Evolutionary conservation across 2,797 vertebrate genomes (phyloP), one percentile per base, ranked within the genome.

Genomic region (Chanos chanos): DNA sequence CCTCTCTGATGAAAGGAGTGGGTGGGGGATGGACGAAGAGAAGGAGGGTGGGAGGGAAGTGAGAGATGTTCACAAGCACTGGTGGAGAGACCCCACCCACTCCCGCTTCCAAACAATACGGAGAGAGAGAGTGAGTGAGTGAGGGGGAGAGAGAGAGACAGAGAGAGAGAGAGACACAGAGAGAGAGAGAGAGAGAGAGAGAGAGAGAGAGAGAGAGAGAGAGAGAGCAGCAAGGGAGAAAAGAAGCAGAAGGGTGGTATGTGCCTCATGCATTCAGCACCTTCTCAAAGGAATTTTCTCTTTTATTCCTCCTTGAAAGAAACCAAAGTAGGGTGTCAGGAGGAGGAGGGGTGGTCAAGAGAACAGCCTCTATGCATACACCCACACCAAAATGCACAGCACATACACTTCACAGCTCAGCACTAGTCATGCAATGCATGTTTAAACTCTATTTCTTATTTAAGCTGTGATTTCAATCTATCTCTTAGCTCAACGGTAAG

Each of bases 1-100:
- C 85, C 83, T 88, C 82, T 85, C 85, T 84, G 86, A 87, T 86
- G 88, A 90, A 88, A 87, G 83, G 83, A 78, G 83, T 81, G 87
- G 83, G 85, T 85, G 83, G 86, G 83, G 86, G 87, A 84, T 85
- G 83, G 80, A 72, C 74, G 70, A 77, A 75, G 77, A 54, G 74
- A 55, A 28, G 61, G 70, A 61, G 45, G 41, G 74, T 61, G 57
- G 66, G 69, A 36, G 41, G 47, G 59, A 30, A 19, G 59, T 59
- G 50, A 60, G 73, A 73, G 72, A 79, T 59, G 77, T 73, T 76
- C 63, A 71, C 71, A 81, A 77, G 77, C 77, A 76, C 51, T 68
- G 71, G 73, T 52, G 61, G 72, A 72, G 71, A 78, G 76, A 83
- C 85, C 86, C 84, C 85, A 85, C 87, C 88, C 85, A 85, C 81